phyloP scores from a whole-genome alignment of 2,113 vertebrate genomes.

The Neolamprologus modestus region DNA sequence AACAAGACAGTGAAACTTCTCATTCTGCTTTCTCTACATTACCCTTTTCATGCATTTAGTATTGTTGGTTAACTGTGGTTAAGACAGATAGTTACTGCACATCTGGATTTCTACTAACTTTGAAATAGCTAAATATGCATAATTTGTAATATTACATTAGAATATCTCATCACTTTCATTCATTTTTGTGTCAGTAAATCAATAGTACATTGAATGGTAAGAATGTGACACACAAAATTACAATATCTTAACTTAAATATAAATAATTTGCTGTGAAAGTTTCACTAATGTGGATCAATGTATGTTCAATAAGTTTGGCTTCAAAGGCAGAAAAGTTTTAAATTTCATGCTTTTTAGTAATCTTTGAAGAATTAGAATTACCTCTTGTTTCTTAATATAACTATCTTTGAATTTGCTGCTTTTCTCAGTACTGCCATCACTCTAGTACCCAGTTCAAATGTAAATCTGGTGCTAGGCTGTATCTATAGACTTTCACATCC shows the following conservation, averaged over 20 bases:
- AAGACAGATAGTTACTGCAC: not conserved
- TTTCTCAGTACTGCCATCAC: not conserved
- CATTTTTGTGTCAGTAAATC: not conserved
- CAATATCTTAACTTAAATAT: not conserved
- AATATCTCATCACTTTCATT: not conserved
- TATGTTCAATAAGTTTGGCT: not conserved
- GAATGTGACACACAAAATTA: not conserved
- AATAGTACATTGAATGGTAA: not conserved
- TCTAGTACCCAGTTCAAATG: not conserved
- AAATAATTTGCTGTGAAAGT: rapidly evolving
- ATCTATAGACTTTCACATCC: not conserved
- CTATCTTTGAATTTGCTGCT: not conserved
- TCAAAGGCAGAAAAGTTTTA: not conserved
- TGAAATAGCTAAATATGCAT: not conserved
- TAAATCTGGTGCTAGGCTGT: rapidly evolving
- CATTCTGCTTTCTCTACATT: not conserved
- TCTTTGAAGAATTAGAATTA: not conserved
- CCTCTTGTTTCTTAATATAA: not conserved
- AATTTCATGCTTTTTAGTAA: not conserved
- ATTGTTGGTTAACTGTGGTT: not conserved
- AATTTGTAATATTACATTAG: not conserved
- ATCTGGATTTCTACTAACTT: not conserved
- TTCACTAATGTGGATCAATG: not conserved
- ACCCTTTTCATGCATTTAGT: not conserved
- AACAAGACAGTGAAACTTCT: not conserved